Evolutionary conservation across 2,888 invertebrate genomes (phyloP).

Genomic region (Drosophila maculinotata): DNA sequence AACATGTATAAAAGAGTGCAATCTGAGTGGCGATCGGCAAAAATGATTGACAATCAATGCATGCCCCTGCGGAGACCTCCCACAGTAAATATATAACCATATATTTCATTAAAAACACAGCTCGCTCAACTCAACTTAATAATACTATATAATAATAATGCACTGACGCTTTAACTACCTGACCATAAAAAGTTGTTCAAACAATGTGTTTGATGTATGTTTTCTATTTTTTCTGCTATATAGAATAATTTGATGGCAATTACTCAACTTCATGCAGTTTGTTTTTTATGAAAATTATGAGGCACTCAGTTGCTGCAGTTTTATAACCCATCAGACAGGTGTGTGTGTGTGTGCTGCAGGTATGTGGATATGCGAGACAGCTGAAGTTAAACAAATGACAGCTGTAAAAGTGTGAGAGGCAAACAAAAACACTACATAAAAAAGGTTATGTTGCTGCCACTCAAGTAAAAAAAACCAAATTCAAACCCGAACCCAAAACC

Average conservation of each 20-base stretch:
- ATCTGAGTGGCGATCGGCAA: too few relatives aligned
- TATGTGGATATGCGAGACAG: conserved; percentile 7
- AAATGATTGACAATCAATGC: too few relatives aligned
- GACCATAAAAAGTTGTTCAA: background rate
- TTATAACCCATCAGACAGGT: conserved; percentile 23
- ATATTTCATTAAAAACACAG: too few relatives aligned
- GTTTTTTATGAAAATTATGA: conserved; percentile 39
- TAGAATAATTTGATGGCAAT: conserved; percentile 23
- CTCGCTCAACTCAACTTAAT: too few relatives aligned
- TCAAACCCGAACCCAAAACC: background rate
- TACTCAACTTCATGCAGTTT: conserved; percentile 40
- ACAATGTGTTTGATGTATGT: background rate
- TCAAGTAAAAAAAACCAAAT: conserved; percentile 25
- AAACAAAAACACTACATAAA: conserved; percentile 66
- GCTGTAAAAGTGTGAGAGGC: conserved; percentile 52
- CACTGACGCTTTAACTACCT: background rate
- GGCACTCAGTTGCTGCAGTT: conserved; percentile 32
- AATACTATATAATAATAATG: background rate
- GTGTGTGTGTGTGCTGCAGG: conserved; percentile 1
- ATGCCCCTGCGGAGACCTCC: too few relatives aligned
- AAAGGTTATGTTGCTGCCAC: conserved; percentile 40
- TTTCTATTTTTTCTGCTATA: conserved; percentile 1
- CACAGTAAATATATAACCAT: too few relatives aligned
- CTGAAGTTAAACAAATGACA: conserved; percentile 37
- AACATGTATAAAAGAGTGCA: too few relatives aligned